These are phyloP conservation scores for Zalophus californianus DNA, from an alignment of 2,797 vertebrate species.

Conservation along the genomic window DNA sequence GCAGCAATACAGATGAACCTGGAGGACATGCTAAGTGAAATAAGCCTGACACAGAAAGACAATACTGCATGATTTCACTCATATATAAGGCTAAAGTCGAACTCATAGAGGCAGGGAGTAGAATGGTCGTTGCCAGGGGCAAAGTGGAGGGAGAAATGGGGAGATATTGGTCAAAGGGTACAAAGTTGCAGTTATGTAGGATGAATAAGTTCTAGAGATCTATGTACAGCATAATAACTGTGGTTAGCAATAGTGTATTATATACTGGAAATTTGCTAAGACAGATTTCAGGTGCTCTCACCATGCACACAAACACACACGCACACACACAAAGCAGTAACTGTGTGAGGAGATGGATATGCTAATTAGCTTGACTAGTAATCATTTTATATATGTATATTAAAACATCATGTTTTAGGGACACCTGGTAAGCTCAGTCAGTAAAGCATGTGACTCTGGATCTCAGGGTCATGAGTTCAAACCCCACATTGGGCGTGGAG, in stretches of 20 bases:
- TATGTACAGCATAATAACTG: neutral
- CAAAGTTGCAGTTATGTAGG: neutral
- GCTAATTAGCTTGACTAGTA: neutral
- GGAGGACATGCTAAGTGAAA: neutral
- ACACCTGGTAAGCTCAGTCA: neutral
- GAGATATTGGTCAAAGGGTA: neutral
- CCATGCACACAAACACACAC: neutral
- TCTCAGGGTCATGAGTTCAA: neutral
- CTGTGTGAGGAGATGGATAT: neutral
- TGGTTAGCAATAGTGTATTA: neutral
- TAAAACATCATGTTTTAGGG: neutral
- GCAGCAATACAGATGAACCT: neutral
- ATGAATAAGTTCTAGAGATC: neutral
- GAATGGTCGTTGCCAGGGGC: neutral
- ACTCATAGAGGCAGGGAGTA: neutral
- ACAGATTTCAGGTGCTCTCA: neutral
- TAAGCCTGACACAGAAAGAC: neutral
- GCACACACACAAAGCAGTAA: neutral
- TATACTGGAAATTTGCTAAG: neutral
- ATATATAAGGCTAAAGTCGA: neutral
- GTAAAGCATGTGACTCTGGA: neutral
- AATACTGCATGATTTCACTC: neutral
- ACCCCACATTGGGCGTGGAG: neutral
- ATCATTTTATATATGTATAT: neutral
- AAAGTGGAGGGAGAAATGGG: neutral